Conservation (phyloP, 30 jellyfish, hydroid and myxozoan species). For the Turritopsis rubra region DNA sequence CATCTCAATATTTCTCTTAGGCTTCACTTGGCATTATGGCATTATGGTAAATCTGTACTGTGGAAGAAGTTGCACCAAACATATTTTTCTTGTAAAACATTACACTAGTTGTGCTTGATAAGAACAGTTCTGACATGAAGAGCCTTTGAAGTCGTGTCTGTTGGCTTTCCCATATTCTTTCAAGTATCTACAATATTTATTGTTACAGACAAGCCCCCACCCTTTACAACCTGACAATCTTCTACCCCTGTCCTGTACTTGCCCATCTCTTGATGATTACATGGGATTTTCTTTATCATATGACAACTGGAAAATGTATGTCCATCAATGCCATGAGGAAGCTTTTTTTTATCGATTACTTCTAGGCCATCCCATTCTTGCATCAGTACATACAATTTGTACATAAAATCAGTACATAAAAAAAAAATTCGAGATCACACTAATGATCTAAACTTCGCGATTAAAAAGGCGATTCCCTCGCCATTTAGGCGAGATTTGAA, state of each 20-base stretch:
- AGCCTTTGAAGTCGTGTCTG: not conserved
- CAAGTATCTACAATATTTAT: not conserved
- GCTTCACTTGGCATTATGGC: conserved; percentile 3
- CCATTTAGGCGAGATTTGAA: too few species aligned
- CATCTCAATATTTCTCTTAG: not conserved
- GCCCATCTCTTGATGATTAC: not conserved
- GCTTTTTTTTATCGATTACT: not conserved
- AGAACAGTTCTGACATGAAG: not conserved
- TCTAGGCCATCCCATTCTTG: not conserved
- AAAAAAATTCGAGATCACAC: too few species aligned
- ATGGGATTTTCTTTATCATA: not conserved
- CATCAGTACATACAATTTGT: not conserved
- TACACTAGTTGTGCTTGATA: conserved; percentile 2
- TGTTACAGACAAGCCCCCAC: not conserved
- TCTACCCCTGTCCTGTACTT: not conserved
- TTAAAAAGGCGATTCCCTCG: too few species aligned
- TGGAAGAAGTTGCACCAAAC: not conserved
- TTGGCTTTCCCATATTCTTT: not conserved
- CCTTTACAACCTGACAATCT: conserved; percentile 1
- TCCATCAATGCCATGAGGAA: not conserved
- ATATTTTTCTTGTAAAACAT: not conserved
- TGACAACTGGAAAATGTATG: not conserved
- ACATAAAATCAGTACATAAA: too few species aligned
- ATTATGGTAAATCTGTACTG: conserved; percentile 1
- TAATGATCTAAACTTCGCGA: too few species aligned